Conservation (phyloP, 1,140 invertebrate species). For the Drosophila tani region DNA sequence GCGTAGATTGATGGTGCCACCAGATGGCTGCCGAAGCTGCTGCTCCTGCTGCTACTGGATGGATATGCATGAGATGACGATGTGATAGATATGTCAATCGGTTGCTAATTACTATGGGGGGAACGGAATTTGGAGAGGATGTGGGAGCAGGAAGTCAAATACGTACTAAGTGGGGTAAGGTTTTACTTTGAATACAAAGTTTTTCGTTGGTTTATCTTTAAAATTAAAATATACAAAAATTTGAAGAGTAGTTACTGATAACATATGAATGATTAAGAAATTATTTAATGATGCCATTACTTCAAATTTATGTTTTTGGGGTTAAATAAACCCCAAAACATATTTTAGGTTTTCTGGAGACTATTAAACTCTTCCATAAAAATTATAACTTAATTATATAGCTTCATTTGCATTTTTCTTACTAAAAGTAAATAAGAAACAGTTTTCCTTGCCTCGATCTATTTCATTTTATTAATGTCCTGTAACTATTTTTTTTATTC, state of each 20-base stretch:
- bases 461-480: not conserved
- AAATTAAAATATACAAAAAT: not conserved
- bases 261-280: not conserved
- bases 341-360: too few relatives aligned
- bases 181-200: not conserved
- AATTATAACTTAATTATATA: not conserved
- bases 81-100: conserved; percentile 33
- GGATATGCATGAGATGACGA: conserved; percentile 24
- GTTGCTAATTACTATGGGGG: conserved; percentile 18
- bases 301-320: not conserved
- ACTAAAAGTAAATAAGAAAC: not conserved
- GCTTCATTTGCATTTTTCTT: not conserved
- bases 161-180: too few relatives aligned
- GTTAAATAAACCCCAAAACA: not conserved
- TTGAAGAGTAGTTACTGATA: not conserved
- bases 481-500: not conserved
- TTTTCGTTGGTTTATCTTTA: not conserved
- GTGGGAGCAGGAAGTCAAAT: not conserved
- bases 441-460: not conserved
- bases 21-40: conserved; percentile 25
- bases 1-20: conserved; percentile 55
- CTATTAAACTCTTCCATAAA: too few relatives aligned
- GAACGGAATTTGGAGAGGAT: too few relatives aligned
- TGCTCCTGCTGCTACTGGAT: not conserved
- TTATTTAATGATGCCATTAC: fast-evolving